Evolutionary conservation across 2,797 vertebrate species (phyloP).

Genomic region (Petrocephalus schoutedeni): DNA sequence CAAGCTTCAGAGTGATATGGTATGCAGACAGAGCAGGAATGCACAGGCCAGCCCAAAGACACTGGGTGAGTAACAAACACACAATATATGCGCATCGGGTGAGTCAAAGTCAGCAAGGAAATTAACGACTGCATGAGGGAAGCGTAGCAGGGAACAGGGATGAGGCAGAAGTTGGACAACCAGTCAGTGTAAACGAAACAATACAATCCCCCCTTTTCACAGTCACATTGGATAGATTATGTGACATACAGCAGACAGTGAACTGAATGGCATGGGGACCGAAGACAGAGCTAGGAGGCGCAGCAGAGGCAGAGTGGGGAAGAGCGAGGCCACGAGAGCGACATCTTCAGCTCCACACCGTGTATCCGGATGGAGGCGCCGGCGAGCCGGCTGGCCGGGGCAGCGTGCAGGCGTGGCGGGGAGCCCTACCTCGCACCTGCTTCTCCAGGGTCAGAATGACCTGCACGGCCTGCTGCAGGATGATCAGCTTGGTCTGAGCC

Average conservation of each 20-base stretch:
- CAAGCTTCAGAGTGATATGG: neutral
- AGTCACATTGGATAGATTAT: neutral
- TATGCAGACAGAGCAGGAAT: neutral
- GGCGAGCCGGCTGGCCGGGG: neutral
- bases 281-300: neutral
- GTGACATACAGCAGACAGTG: neutral
- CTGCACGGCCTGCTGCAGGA: slow-evolving; percentile 98
- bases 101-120: neutral
- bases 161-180: neutral
- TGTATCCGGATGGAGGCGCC: neutral
- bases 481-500: slow-evolving; percentile 98
- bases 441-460: slow-evolving; percentile 98
- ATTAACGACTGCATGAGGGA: neutral
- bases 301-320: neutral
- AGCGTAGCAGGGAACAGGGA: neutral
- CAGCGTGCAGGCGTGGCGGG: neutral
- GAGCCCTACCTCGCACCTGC: slow-evolving; percentile 99
- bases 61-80: neutral
- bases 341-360: neutral
- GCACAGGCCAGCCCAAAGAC: neutral
- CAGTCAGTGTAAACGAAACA: neutral
- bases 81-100: neutral
- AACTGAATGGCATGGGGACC: slow-evolving; percentile 26
- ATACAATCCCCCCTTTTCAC: neutral
- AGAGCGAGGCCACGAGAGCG: neutral